Evolutionary conservation across 1,140 invertebrate genomes (phyloP).

Genomic region (Drosophila asahinai): DNA sequence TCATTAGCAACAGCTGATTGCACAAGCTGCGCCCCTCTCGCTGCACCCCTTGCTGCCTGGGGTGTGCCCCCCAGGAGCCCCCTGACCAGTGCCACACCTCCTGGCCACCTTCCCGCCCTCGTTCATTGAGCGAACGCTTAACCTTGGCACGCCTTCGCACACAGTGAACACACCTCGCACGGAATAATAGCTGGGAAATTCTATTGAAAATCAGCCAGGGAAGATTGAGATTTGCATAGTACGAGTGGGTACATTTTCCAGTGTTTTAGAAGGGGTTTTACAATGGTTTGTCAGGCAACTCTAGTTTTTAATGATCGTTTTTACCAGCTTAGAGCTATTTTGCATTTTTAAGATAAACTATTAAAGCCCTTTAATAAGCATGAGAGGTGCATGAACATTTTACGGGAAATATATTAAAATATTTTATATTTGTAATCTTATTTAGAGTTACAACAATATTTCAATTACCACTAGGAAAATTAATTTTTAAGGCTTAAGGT

Average conservation of each 20-base stretch:
- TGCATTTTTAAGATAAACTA: neutral
- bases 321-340: neutral
- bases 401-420: too few species aligned
- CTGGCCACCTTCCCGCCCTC: conserved; percentile 12
- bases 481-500: neutral
- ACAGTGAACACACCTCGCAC: conserved; percentile 35
- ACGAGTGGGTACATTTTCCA: conserved; percentile 16
- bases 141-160: conserved; percentile 69
- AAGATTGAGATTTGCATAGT: conserved; percentile 6
- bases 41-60: neutral
- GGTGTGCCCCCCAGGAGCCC: neutral
- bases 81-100: conserved; percentile 25
- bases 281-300: neutral
- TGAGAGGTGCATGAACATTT: too few species aligned
- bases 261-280: conserved; percentile 7
- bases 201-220: neutral
- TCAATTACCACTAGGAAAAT: neutral
- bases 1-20: conserved; percentile 83
- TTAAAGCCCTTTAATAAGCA: neutral
- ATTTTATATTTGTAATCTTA: too few species aligned
- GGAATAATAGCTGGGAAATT: conserved; percentile 29
- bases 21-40: conserved; percentile 64
- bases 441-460: too few species aligned
- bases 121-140: conserved; percentile 46
- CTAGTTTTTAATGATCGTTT: neutral